Conservation (phyloP, 1,140 invertebrate species). For the Bombus confusus region DNA sequence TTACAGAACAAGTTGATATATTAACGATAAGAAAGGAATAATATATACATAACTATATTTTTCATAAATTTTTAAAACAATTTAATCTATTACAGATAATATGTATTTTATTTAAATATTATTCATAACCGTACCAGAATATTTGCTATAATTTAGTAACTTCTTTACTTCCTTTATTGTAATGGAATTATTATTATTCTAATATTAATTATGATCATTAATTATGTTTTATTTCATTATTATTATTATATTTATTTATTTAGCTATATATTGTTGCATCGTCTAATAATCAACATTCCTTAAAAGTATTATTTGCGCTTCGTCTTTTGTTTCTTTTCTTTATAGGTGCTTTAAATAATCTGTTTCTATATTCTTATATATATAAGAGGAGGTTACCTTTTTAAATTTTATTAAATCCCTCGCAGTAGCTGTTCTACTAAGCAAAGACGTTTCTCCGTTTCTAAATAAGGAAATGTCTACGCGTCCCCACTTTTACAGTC, state of each 20-base stretch:
- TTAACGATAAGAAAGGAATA: no score
- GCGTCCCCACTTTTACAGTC: slow-evolving; percentile 51
- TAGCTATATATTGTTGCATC: no score
- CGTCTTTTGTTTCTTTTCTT: neutral
- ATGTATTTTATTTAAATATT: neutral
- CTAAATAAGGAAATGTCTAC: slow-evolving; percentile 76
- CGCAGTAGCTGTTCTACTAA: neutral
- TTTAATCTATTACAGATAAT: neutral
- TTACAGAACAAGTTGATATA: no score
- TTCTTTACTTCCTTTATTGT: neutral
- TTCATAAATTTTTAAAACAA: neutral
- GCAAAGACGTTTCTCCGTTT: slow-evolving; percentile 66
- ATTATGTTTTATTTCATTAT: neutral
- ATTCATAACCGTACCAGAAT: neutral
- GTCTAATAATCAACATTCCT: no score
- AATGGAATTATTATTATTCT: neutral
- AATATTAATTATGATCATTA: neutral
- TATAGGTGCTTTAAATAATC: neutral
- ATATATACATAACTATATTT: neutral
- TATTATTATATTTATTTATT: no score
- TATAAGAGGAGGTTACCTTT: neutral
- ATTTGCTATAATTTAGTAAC: neutral
- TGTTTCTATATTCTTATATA: neutral
- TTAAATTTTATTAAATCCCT: neutral
- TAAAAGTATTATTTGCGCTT: neutral